Conservation (phyloP, 2,797 vertebrate species). For the Odontamblyopus rebecca region DNA sequence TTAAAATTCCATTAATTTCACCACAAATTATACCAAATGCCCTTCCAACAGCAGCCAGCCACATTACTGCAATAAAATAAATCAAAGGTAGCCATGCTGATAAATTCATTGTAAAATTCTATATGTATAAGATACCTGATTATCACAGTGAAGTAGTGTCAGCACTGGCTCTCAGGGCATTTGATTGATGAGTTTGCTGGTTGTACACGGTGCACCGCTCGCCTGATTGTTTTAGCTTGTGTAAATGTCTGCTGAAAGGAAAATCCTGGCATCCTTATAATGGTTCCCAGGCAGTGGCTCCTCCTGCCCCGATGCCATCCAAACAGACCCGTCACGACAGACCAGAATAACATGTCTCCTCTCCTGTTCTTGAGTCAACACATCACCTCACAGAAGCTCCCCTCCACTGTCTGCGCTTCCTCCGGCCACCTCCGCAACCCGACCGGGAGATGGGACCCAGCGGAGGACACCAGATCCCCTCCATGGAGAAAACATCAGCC, state of each 20-base stretch:
- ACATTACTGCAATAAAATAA: no score
- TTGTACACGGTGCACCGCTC: neutral
- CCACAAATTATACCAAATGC: no score
- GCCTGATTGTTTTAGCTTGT: slow-evolving; percentile 7
- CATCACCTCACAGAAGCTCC: slow-evolving; percentile 46
- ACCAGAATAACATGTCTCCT: slow-evolving; percentile 35
- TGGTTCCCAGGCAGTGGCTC: neutral
- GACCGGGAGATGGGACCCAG: slow-evolving; percentile 41
- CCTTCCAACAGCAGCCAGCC: neutral
- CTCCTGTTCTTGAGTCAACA: slow-evolving; percentile 49
- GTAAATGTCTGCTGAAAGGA: slow-evolving; percentile 3
- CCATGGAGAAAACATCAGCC: slow-evolving; percentile 43
- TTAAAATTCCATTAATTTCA: no score
- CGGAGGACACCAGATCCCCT: slow-evolving; percentile 58
- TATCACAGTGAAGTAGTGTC: neutral
- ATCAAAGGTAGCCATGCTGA: neutral
- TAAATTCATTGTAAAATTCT: no score
- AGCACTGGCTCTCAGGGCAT: neutral
- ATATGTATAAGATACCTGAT: neutral
- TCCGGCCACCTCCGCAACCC: slow-evolving; percentile 27
- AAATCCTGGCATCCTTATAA: slow-evolving; percentile 1
- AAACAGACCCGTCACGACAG: slow-evolving; percentile 35
- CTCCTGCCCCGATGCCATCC: slow-evolving; percentile 25
- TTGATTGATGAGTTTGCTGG: neutral
- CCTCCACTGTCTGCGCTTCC: slow-evolving; percentile 28